phyloP scores from a whole-genome alignment of 2,888 invertebrate species.

The Palloptera scutellata region DNA sequence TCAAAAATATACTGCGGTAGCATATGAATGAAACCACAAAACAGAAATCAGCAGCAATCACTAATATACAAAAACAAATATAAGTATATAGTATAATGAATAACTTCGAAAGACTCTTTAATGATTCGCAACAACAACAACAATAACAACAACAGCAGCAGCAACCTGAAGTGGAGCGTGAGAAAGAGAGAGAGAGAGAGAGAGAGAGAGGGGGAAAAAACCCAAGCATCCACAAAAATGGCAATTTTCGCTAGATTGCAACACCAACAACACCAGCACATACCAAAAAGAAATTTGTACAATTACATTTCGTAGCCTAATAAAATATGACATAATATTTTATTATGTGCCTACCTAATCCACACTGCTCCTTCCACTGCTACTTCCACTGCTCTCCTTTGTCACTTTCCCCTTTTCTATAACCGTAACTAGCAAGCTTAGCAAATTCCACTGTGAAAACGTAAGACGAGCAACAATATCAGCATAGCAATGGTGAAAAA shows the following conservation, averaged over 20 bases:
- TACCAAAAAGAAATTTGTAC: conserved; percentile 5
- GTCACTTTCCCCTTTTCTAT: neutral
- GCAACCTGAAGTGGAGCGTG: too few relatives aligned
- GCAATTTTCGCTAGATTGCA: neutral
- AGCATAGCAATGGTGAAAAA: conserved; percentile 17
- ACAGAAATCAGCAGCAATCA: conserved; percentile 5
- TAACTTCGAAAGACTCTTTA: conserved; percentile 18
- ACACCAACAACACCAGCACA: neutral
- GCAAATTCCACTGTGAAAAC: neutral
- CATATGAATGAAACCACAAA: conserved; percentile 11
- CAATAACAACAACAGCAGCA: neutral
- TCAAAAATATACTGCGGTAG: conserved; percentile 12
- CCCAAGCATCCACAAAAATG: conserved; percentile 26
- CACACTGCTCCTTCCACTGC: neutral
- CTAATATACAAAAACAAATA: conserved; percentile 23
- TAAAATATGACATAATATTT: conserved; percentile 40
- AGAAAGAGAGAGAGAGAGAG: too few relatives aligned
- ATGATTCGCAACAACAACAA: neutral
- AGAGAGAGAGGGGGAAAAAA: conserved; percentile 17
- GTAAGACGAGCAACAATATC: conserved; percentile 26
- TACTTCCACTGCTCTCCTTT: neutral
- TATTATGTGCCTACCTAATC: conserved; percentile 21
- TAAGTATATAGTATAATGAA: conserved; percentile 22
- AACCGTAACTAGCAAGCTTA: conserved; percentile 1
- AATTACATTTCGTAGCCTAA: conserved; percentile 30